Conservation (phyloP, 1,140 invertebrate genomes). For the Anadara kagoshimensis region DNA sequence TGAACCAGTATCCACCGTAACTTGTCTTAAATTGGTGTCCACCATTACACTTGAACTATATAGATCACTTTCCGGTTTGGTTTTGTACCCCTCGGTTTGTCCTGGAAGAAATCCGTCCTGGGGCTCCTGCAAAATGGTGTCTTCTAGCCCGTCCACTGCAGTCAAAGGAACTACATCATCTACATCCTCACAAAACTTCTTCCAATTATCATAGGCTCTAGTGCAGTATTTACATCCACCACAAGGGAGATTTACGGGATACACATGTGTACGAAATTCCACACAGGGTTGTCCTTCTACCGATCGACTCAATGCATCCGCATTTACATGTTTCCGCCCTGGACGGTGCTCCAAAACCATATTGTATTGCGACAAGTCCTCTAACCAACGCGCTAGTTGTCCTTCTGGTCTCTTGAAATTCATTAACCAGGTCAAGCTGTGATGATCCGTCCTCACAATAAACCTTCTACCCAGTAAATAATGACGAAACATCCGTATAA, state of each 20-base stretch:
- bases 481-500: constrained; percentile 27
- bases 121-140: too few species aligned
- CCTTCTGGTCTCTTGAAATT: constrained; percentile 32
- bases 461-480: constrained; percentile 45
- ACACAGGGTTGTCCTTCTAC: not conserved
- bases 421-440: constrained; percentile 36
- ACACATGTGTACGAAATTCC: not conserved
- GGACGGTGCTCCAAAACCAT: constrained; percentile 28
- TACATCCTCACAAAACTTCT: constrained; percentile 8
- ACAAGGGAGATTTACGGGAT: not conserved
- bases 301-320: constrained; percentile 15
- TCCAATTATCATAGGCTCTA: constrained; percentile 1
- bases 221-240: constrained; percentile 30
- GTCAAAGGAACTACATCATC: constrained; percentile 9
- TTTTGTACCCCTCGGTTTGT: too few species aligned
- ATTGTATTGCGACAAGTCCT: constrained; percentile 36
- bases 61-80: not conserved
- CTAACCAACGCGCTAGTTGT: constrained; percentile 50
- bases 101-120: too few species aligned
- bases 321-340: constrained; percentile 34
- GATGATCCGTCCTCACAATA: constrained; percentile 42
- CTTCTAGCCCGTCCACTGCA: too few species aligned
- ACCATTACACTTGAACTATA: too few species aligned
- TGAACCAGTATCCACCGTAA: too few species aligned
- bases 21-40: too few species aligned